Percentiles rank a stretch among this genome's conserved stretches.
phyloP scores from a whole-genome alignment of 2,113 vertebrate species.

The Potamarius usumacintae region DNA sequence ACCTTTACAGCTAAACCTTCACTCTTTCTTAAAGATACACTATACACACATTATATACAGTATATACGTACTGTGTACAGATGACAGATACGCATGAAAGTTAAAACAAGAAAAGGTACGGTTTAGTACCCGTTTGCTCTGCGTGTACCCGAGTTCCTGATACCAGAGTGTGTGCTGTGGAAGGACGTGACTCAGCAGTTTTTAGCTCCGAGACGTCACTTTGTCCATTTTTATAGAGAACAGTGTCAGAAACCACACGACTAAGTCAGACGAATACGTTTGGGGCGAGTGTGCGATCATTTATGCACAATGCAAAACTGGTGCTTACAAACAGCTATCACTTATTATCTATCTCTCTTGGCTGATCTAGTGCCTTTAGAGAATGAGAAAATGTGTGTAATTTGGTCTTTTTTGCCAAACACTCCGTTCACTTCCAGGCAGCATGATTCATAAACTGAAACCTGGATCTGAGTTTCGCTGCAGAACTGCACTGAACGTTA shows the following conservation, averaged over 20 bases:
- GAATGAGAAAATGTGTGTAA: neutral
- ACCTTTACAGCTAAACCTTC: no score
- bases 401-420: neutral
- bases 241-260: neutral
- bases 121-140: neutral
- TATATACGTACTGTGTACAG: no score
- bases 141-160: neutral
- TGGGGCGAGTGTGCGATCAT: neutral
- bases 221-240: neutral
- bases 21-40: no score
- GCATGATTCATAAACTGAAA: constrained; percentile 7
- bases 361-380: neutral
- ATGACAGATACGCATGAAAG: neutral
- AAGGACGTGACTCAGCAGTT: neutral
- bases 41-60: no score
- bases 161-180: neutral
- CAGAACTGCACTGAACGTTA: neutral
- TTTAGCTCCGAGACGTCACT: neutral
- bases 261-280: neutral
- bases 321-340: neutral
- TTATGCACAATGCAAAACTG: neutral
- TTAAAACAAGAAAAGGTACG: neutral
- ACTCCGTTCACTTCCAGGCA: neutral
- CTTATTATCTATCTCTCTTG: neutral
- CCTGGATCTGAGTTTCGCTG: constrained; percentile 16